Evolutionary conservation across 1,140 invertebrate species (phyloP).

Genomic region (Oryctes rhinoceros): DNA sequence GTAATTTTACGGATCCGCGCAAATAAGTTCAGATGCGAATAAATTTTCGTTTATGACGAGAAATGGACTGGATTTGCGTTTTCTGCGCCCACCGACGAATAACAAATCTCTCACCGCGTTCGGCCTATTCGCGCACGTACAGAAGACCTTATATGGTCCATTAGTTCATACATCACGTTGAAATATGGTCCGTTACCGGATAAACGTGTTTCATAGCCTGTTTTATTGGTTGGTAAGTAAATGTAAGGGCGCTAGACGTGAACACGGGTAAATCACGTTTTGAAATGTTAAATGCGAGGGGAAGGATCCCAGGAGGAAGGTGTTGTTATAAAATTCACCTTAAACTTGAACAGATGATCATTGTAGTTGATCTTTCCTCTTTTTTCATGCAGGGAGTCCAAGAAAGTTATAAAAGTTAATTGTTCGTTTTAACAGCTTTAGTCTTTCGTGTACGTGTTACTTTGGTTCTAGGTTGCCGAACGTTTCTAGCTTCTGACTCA

Average conservation of each 20-base stretch:
- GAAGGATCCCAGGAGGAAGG: no score
- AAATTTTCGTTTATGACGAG: slow-evolving; percentile 29
- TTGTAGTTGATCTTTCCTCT: no score
- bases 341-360: no score
- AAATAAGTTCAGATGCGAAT: slow-evolving; percentile 17
- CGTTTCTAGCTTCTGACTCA: no score
- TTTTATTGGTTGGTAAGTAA: background rate
- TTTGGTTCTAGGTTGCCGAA: no score
- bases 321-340: no score
- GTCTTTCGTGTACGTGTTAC: no score
- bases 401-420: no score
- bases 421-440: no score
- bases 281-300: no score
- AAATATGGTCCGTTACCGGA: background rate
- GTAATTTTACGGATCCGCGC: slow-evolving; percentile 17
- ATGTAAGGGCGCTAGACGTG: background rate
- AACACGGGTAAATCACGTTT: background rate
- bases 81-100: background rate
- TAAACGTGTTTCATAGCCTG: background rate
- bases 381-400: no score
- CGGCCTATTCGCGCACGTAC: background rate
- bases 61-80: background rate
- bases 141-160: background rate
- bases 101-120: background rate
- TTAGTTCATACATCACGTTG: background rate